phyloP scores from a whole-genome alignment of 1,140 invertebrate genomes.

The Cydia amplana region DNA sequence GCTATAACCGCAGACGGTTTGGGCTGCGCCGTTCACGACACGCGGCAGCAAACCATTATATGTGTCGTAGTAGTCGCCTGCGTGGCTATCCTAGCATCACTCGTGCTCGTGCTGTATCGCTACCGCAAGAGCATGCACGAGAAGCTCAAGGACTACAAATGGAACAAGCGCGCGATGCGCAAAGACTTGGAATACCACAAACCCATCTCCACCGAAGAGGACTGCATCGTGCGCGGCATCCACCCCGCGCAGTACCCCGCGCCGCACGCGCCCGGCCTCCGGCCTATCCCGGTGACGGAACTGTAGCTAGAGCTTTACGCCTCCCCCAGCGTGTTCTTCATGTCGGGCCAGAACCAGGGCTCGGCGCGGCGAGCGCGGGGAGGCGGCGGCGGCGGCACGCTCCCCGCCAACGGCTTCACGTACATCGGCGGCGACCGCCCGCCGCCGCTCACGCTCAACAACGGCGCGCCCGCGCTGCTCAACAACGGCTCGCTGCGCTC shows the following conservation, averaged over 20 bases:
- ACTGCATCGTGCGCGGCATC: conserved; percentile 84
- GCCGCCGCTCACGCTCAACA: conserved; percentile 76
- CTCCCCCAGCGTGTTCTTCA: conserved; percentile 86
- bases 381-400: conserved; percentile 82
- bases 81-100: conserved; percentile 83
- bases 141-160: conserved; percentile 89
- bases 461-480: conserved; percentile 74
- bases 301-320: conserved; percentile 95
- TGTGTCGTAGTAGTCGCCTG: conserved; percentile 85
- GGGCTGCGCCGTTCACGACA: conserved; percentile 88
- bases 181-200: conserved; percentile 94
- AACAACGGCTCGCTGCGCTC: conserved; percentile 74
- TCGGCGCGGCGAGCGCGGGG: conserved; percentile 79
- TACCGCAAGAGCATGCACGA: conserved; percentile 89
- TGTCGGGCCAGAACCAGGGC: conserved; percentile 79
- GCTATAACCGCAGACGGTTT: conserved; percentile 87
- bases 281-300: conserved; percentile 93
- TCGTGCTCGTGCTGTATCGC: conserved; percentile 87
- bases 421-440: conserved; percentile 84
- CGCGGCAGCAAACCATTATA: conserved; percentile 88
- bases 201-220: conserved; percentile 91
- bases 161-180: conserved; percentile 87
- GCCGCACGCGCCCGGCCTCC: conserved; percentile 81
- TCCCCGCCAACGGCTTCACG: conserved; percentile 86
- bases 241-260: conserved; percentile 81